Evolutionary conservation across 1,140 invertebrate species (phyloP), one percentile per base, ranked within the genome.

Genomic region (Caenorhabditis brenneri): DNA sequence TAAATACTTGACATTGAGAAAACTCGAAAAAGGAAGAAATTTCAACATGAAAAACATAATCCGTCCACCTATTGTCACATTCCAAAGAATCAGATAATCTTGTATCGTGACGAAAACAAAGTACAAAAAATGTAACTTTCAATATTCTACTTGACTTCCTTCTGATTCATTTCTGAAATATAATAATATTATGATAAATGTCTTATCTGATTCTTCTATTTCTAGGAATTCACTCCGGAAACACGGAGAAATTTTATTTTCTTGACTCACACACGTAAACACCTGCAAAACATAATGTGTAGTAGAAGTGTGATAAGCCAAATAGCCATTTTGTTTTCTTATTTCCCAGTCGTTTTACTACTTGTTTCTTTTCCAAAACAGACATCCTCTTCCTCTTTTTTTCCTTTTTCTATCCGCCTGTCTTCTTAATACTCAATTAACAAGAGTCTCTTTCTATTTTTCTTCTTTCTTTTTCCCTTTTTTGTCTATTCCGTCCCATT

Each of bases 361-460:
- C 16, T 36, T 39, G 29, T 65, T 65, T 15, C 58, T 36, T 19
- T 19, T 33, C 27, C 12, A n/a, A 33, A 65, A 65, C 58, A 65
- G 65, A 27, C 36, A 19, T 42, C 27, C 36, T 24, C 15, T 24
- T 74, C n/a, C 24, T 46, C n/a, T 74, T 15, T 36, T 36, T 65
- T n/a, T 19, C 15, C n/a, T 36, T 36, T 19, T 19, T 65, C 31
- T 33, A 93, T 86, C 58, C 53, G 7, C 53, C 53, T 36, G 65
- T 42, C 7, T 74, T 42, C 36, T 74, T 74, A 74, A 74, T 39
- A 42, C 65, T 39, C 33, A 74, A 42, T 74, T 74, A 74, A 42
- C 33, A 33, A 74, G 36, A 65, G 29, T 36, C 36, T 42, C 36
- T 42, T 46, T 24, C n/a, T 15, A 10, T n/a, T 46, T 42, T 24